These are phyloP conservation scores for Menura novaehollandiae DNA, from an alignment of 2,113 vertebrate genomes.

Conservation along the genomic window DNA sequence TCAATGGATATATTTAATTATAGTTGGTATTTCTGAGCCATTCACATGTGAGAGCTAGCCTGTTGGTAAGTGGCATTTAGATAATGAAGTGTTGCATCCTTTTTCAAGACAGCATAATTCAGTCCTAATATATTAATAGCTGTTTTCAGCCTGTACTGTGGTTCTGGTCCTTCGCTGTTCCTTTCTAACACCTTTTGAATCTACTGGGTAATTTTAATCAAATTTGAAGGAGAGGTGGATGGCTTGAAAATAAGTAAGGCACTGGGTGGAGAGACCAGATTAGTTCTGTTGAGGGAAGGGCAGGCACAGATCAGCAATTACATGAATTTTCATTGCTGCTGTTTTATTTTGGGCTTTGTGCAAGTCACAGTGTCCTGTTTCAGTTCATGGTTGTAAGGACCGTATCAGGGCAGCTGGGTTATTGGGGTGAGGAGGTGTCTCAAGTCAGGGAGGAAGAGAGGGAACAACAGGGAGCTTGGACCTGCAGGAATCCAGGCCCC, in stretches of 20 bases:
- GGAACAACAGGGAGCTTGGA: neutral
- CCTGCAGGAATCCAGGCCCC: neutral
- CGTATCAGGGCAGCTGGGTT: neutral
- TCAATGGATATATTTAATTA: conserved; percentile 39
- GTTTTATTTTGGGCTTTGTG: neutral
- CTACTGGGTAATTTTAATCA: neutral
- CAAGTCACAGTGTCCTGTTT: neutral
- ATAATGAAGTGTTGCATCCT: conserved; percentile 23
- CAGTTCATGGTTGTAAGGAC: neutral
- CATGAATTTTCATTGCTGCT: neutral
- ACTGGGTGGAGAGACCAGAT: neutral
- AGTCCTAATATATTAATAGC: conserved; percentile 37
- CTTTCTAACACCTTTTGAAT: neutral
- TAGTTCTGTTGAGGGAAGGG: neutral
- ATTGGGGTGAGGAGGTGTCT: neutral
- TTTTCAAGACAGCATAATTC: neutral
- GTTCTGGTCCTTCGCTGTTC: neutral
- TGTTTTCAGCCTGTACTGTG: neutral
- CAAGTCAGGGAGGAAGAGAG: neutral
- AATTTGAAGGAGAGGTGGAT: neutral
- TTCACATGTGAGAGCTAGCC: conserved; percentile 7
- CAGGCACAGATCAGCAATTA: neutral
- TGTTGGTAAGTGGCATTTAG: conserved; percentile 47
- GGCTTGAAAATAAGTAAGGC: neutral
- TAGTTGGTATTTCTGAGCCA: conserved; percentile 39